These are phyloP conservation scores for Oeneis ivallda DNA, from an alignment of 2,888 invertebrate genomes.

Conservation along the genomic window DNA sequence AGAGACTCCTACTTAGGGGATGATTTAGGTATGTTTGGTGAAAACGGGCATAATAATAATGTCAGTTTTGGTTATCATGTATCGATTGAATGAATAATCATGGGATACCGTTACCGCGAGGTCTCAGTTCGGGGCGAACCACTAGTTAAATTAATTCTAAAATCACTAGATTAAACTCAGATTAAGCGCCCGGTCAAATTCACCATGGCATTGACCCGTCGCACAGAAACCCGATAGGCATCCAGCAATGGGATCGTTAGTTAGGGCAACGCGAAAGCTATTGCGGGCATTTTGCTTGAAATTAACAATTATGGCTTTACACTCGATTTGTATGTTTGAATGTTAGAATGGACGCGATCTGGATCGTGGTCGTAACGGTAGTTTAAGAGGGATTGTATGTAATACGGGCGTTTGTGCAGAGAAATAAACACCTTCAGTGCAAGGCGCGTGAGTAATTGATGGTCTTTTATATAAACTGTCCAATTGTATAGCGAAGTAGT, in stretches of 20 bases:
- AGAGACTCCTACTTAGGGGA: too few species aligned
- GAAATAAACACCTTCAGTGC: conserved; percentile 32
- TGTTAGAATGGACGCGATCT: conserved; percentile 46
- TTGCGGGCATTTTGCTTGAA: conserved; percentile 75
- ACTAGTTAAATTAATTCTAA: not conserved
- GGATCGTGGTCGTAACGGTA: conserved; percentile 44
- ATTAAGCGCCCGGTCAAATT: conserved; percentile 39
- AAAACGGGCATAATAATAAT: too few species aligned
- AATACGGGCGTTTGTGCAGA: conserved; percentile 30
- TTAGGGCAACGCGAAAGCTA: conserved; percentile 71
- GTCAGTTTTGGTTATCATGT: too few species aligned
- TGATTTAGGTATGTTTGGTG: too few species aligned
- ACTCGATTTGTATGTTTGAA: conserved; percentile 69
- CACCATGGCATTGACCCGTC: conserved; percentile 44
- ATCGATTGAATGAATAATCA: too few species aligned
- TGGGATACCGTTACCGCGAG: too few species aligned
- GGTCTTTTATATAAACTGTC: conserved; percentile 13
- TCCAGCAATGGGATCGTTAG: conserved; percentile 78
- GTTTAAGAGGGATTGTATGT: conserved; percentile 46
- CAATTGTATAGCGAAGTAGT: not conserved
- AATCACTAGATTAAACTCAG: conserved; percentile 9
- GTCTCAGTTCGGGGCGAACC: too few species aligned
- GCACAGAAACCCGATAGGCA: conserved; percentile 78
- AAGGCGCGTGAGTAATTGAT: conserved; percentile 17
- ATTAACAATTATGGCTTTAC: conserved; percentile 77